Evolutionary conservation across 30 jellyfish, hydroid and myxozoan species (phyloP).

Genomic region (Pseudorhiza aurosa): DNA sequence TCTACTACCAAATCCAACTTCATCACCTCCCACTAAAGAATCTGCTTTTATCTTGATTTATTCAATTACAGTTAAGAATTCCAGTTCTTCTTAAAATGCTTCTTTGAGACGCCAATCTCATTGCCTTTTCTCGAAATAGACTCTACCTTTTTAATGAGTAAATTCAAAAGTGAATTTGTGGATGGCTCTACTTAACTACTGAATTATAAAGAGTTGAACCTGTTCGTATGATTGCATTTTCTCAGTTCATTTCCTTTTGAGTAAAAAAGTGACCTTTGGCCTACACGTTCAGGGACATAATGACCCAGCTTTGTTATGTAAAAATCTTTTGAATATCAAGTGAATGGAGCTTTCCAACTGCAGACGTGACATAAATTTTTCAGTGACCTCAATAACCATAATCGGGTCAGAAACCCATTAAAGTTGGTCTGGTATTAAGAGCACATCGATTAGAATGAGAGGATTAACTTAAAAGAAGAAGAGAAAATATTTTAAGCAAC

Average conservation of each 20-base stretch:
- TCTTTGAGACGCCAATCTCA: too few species aligned
- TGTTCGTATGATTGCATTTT: too few species aligned
- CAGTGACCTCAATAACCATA: not conserved
- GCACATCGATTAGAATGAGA: not conserved
- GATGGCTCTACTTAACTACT: too few species aligned
- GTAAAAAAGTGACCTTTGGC: not conserved
- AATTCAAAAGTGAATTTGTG: too few species aligned
- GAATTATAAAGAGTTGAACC: too few species aligned
- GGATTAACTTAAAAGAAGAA: not conserved
- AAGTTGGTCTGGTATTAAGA: not conserved
- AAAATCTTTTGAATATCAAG: not conserved
- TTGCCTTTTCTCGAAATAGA: too few species aligned
- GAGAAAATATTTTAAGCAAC: constrained; percentile 3
- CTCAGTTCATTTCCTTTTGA: not conserved
- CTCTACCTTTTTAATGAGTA: too few species aligned
- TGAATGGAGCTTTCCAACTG: not conserved
- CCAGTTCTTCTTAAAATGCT: too few species aligned
- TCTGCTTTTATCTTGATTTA: too few species aligned
- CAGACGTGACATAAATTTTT: not conserved
- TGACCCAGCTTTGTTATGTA: not conserved
- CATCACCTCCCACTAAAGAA: too few species aligned
- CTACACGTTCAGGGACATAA: not conserved
- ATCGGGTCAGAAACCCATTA: not conserved
- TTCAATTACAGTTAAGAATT: too few species aligned
- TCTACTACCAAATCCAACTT: too few species aligned